Percentiles rank a stretch among this genome's conserved stretches.
These are phyloP conservation scores for Muntiacus reevesi DNA, from an alignment of 2,113 vertebrate species.

Conservation along the genomic window DNA sequence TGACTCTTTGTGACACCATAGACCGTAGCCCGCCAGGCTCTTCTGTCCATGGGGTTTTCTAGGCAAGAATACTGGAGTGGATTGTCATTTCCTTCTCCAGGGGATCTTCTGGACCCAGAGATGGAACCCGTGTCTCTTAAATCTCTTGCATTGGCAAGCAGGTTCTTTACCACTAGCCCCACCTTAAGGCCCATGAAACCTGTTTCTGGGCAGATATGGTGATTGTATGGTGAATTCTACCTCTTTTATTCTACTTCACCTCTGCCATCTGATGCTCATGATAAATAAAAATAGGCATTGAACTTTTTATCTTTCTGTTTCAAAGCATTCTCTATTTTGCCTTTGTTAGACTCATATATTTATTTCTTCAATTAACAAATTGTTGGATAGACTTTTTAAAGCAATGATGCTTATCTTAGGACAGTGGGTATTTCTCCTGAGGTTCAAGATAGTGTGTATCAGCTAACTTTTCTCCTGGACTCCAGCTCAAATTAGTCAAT, in stretches of 20 bases:
- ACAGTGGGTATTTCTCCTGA: background rate
- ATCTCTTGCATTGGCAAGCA: background rate
- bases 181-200: background rate
- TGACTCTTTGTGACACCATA: fast-evolving
- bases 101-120: background rate
- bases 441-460: background rate
- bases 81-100: background rate
- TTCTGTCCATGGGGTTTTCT: background rate
- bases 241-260: too few relatives aligned
- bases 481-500: background rate
- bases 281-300: background rate
- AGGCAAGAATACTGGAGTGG: background rate
- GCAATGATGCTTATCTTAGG: background rate
- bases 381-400: background rate
- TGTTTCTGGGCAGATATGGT: background rate
- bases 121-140: background rate
- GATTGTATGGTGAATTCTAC: too few relatives aligned
- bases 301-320: background rate
- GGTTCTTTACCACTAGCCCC: background rate
- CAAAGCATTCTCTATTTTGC: background rate
- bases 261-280: background rate
- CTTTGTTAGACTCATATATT: background rate
- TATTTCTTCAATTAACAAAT: background rate
- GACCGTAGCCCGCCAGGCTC: fast-evolving
- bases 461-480: background rate